Evolutionary conservation across 1,140 invertebrate genomes (phyloP), one percentile per base, ranked within the genome.

Genomic region (Nephila pilipes): DNA sequence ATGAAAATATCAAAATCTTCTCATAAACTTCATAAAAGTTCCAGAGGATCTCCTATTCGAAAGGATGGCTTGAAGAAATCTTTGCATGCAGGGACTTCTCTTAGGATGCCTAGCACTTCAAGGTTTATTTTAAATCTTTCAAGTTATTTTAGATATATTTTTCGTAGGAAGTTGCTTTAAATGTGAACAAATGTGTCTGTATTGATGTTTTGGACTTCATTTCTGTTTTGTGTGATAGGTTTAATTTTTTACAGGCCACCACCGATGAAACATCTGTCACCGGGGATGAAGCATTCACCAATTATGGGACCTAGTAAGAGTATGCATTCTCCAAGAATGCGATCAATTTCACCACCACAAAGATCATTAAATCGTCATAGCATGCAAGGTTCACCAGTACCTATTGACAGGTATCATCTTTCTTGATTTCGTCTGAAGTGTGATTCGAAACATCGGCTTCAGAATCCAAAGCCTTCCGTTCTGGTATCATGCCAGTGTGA

Each of bases 391-490:
- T 69, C 90, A 32, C 58, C 80, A 29, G 46, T 57, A 29, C 22
- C 90, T 22, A 65, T 92, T 38, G 90, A 92, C 80, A 92, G 90
- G 90, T 92, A 90, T 83, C 89, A 85, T 65, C 81, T 85, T 85
- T 63, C 81, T 85, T 85, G 58, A 83, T 92, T 38, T 90, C 18
- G 29, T 90, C 75, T 63, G 90, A 92, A 20, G 18, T 69, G 46
- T 58, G 38, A 60, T 36, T 79, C 10, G 79, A 91, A 80, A 69
- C 36, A 55, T 63, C 69, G 75, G 60, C 85, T 87, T 60, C 85
- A 60, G 36, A 85, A 60, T 36, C 18, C 25, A 63, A 32, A 32
- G 25, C 16, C 12, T 87, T 60, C 85, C 32, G 12, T 83, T 83
- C 46, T 12, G 54, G 54, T 55, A 81, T 83, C 22, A 57, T 57